A percentile compares a stretch with the other conserved stretches of the same genome.
These are phyloP conservation scores for Oostethus manadensis DNA, from an alignment of 2,113 vertebrate genomes.

Conservation along the genomic window DNA sequence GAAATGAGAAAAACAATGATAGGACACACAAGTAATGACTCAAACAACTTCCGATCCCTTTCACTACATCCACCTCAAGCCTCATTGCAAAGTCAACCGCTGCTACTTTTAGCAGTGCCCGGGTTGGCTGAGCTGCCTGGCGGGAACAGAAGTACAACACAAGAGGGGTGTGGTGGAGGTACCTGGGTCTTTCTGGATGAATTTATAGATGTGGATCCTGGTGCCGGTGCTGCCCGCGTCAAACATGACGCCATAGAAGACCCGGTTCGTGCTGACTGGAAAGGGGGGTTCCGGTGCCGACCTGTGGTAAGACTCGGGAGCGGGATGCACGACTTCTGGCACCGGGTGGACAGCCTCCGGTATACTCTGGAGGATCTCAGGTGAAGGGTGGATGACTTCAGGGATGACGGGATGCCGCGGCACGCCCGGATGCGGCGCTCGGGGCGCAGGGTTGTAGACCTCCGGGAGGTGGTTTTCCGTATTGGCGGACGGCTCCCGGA, in stretches of 20 bases:
- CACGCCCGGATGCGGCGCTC: slow-evolving; percentile 27
- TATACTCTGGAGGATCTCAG: slow-evolving; percentile 53
- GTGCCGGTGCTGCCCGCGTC: slow-evolving; percentile 97
- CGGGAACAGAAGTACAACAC: slow-evolving; percentile 14
- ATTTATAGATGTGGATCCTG: slow-evolving; percentile 94
- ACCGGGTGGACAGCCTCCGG: slow-evolving; percentile 55
- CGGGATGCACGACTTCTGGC: slow-evolving; percentile 55
- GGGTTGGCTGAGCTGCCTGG: slow-evolving; percentile 50
- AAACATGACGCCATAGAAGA: slow-evolving; percentile 94
- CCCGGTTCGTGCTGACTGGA: slow-evolving; percentile 65
- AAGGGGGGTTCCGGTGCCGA: slow-evolving; percentile 33
- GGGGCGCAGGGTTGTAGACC: slow-evolving; percentile 70
- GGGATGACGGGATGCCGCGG: slow-evolving; percentile 46
- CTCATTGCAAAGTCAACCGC: slow-evolving; percentile 45
- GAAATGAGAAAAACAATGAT: slow-evolving; percentile 14
- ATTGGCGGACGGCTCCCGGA: slow-evolving; percentile 75
- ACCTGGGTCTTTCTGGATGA: slow-evolving; percentile 89
- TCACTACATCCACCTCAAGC: slow-evolving; percentile 15
- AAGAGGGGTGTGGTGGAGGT: not conserved
- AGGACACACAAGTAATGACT: not conserved
- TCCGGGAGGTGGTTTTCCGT: slow-evolving; percentile 81
- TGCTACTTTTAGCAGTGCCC: slow-evolving; percentile 45
- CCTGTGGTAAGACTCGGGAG: slow-evolving; percentile 45
- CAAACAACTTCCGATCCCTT: slow-evolving; percentile 11
- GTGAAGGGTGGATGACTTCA: slow-evolving; percentile 52